Percentiles rank a stretch among this genome's conserved stretches.
phyloP scores from a whole-genome alignment of 2,888 invertebrate species.

The Phorcus lineatus region DNA sequence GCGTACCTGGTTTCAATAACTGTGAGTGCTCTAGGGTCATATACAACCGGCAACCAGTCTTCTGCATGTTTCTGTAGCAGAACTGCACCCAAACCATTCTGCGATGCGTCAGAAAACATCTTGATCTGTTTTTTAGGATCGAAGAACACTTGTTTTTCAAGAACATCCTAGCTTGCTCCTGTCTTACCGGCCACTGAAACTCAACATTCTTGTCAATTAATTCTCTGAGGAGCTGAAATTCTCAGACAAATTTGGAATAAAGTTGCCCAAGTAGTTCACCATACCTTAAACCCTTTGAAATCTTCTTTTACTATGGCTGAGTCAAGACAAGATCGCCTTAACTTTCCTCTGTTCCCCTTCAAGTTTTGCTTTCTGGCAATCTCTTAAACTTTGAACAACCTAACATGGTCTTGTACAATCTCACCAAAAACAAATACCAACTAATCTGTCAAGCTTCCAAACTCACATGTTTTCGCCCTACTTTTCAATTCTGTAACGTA shows the following conservation, averaged over 20 bases:
- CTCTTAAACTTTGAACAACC: conserved; percentile 28
- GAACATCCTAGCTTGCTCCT: not conserved
- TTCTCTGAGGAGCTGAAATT: not conserved
- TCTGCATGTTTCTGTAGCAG: conserved; percentile 25
- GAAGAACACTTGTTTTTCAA: no score
- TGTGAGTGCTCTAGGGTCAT: conserved; percentile 33
- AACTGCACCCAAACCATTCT: conserved; percentile 30
- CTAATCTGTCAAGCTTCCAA: not conserved
- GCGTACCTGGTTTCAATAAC: conserved; percentile 29
- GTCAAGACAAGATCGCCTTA: not conserved
- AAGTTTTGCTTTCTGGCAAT: conserved; percentile 25
- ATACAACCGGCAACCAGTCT: conserved; percentile 28
- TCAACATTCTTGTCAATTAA: conserved; percentile 12
- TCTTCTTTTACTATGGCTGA: not conserved
- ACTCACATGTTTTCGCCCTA: no score
- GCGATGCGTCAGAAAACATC: no score
- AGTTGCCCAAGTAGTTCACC: conserved; percentile 31
- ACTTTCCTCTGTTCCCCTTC: no score
- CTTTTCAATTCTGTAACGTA: conserved; percentile 33
- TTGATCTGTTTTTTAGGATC: no score
- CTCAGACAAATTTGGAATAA: conserved; percentile 28
- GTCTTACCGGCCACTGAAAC: not conserved
- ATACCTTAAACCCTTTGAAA: conserved; percentile 31
- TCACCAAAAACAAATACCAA: conserved; percentile 28
- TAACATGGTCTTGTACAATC: conserved; percentile 21